A percentile compares a stretch with the other conserved stretches of the same genome.
Evolutionary conservation across 2,797 vertebrate species (phyloP).

Genomic region (Cyclopterus lumpus): DNA sequence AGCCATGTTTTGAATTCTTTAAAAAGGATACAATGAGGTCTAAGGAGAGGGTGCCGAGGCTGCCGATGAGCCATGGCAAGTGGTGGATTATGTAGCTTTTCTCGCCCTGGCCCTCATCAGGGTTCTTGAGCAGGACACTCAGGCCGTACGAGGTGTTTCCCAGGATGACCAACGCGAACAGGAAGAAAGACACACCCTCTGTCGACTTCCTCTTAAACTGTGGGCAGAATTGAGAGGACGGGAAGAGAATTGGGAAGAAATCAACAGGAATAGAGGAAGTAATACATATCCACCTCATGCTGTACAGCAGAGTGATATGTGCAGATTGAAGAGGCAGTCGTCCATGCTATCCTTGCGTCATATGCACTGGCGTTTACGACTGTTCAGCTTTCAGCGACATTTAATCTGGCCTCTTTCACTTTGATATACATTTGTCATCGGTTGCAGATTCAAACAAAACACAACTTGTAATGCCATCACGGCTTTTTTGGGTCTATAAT

Average conservation of each 20-base stretch:
- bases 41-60: slow-evolving; percentile 91
- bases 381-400: not conserved
- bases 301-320: not conserved
- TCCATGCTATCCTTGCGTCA: not conserved
- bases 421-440: not conserved
- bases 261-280: not conserved
- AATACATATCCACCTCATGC: not conserved
- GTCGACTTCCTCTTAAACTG: slow-evolving; percentile 93
- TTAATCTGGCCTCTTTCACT: not conserved
- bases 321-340: not conserved
- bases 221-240: not conserved
- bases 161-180: slow-evolving; percentile 94
- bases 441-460: not conserved
- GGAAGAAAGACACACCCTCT: slow-evolving; percentile 89
- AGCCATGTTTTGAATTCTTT: not conserved
- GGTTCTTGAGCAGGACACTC: slow-evolving; percentile 94
- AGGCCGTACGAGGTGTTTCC: slow-evolving; percentile 92
- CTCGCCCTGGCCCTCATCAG: slow-evolving; percentile 83
- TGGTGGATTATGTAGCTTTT: slow-evolving; percentile 90
- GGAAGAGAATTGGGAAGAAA: too few species aligned
- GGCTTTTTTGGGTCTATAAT: not conserved
- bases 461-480: not conserved
- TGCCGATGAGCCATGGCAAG: slow-evolving; percentile 96
- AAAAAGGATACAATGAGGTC: slow-evolving; percentile 93
- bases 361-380: not conserved